Base-by-base conservation (phyloP, 2,888 invertebrate genomes). In the Limulus polyphemus region DNA sequence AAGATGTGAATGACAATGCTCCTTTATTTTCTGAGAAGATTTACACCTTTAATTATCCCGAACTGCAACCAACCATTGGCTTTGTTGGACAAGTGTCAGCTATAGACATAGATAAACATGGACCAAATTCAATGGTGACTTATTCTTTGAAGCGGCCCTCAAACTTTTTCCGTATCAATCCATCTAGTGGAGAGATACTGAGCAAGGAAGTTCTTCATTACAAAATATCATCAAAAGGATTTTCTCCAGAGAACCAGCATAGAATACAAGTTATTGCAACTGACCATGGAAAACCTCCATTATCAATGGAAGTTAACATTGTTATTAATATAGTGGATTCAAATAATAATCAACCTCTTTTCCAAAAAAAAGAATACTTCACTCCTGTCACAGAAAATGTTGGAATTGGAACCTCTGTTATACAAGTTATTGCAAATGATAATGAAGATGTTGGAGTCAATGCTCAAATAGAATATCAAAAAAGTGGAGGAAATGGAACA, bases 1-100 rank as follows among this genome's bases (percentile, higher is more conserved):
- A 91, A 75, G 95, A 97, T 77, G 89, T 90, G 72, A 97, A 97
- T 74, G 95, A 97, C 75, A 95, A 95, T 75, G 85, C 90, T 0
- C 97, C 97, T 0, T 87, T 88, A 75, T 97, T 95, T 74, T 88
- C 89, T 71, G 84, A 88, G 73, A 84, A 86, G 0, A 85, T 82
- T 68, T 95, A 97, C 74, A 87, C 86, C 71, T 91, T 91, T 72
- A 88, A 90, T 73, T 87, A 95, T 70, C 89, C 90, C 0, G 95
- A 92, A 74, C 76, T 90, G 11, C 88, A 90, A 47, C 58, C 67
- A 51, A 62, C 67, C 7, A 63, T 69, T 11, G 84, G 88, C 12
- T 86, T 87, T 75, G 90, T 94, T 16, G 94, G 93, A 0, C 89
- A 88, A 79, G 90, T 94, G 0, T 83, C 85, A 52, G 93, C 94